A percentile compares a stretch with the other conserved stretches of the same genome.
Evolutionary conservation across 92 coral and sea anemone genomes (phyloP).

Genomic region (Blastomussa wellsi): DNA sequence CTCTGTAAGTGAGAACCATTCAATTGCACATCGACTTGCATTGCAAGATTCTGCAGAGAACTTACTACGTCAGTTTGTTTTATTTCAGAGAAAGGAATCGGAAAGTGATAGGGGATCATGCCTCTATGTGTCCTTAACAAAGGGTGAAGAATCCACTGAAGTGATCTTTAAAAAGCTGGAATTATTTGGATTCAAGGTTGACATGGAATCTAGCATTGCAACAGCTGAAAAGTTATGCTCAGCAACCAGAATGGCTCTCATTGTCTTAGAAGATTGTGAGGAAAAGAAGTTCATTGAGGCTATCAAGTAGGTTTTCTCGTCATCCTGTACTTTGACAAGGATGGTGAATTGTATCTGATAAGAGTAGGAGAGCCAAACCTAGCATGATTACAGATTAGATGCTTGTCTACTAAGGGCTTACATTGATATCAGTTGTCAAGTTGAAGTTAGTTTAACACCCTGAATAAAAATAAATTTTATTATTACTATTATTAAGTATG

Average conservation of each 20-base stretch:
- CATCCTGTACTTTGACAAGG: background rate
- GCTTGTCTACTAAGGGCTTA: background rate
- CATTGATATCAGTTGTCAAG: no score
- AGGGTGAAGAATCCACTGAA: constrained; percentile 3
- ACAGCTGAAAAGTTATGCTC: constrained; percentile 20
- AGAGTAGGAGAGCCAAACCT: background rate
- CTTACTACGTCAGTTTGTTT: background rate
- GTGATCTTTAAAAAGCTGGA: constrained; percentile 9
- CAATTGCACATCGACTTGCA: background rate
- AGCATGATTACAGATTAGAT: background rate
- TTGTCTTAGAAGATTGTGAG: constrained; percentile 31
- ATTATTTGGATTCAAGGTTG: constrained; percentile 16
- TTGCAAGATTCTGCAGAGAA: background rate
- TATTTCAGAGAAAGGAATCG: background rate
- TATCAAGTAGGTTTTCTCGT: constrained; percentile 20
- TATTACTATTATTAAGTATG: no score
- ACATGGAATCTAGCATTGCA: constrained; percentile 20
- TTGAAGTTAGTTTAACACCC: no score
- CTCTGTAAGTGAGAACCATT: background rate
- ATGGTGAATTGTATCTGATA: background rate
- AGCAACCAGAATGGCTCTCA: constrained; percentile 23
- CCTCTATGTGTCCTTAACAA: constrained; percentile 5
- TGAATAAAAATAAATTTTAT: no score
- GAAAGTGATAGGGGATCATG: constrained; percentile 13
- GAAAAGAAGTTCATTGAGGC: constrained; percentile 19